phyloP scores from a whole-genome alignment of 2,797 vertebrate genomes.

The Gallinago stenura region DNA sequence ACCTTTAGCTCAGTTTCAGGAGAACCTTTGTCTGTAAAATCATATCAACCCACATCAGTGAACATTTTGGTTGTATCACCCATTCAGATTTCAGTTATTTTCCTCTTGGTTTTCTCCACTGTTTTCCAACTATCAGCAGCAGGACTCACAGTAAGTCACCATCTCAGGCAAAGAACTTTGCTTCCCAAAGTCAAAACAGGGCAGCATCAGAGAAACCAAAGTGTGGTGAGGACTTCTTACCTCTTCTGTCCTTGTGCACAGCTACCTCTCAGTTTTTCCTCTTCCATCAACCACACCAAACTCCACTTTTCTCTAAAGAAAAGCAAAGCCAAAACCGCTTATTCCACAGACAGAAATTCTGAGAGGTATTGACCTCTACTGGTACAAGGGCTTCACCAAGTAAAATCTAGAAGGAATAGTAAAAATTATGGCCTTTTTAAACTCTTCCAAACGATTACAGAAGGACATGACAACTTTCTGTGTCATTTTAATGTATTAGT shows the following conservation, averaged over 20 bases:
- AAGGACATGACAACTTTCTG: not conserved
- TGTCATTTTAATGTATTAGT: not conserved
- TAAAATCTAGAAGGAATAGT: not conserved
- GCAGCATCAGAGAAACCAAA: not conserved
- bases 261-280: not conserved
- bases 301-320: not conserved
- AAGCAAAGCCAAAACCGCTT: not conserved
- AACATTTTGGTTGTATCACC: not conserved
- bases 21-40: not conserved
- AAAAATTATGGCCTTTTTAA: not conserved
- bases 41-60: not conserved
- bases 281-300: not conserved
- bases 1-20: not conserved
- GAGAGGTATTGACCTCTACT: not conserved
- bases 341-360: not conserved
- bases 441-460: not conserved
- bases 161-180: not conserved
- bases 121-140: not conserved
- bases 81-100: not conserved
- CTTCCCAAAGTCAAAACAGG: not conserved
- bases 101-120: not conserved
- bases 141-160: not conserved
- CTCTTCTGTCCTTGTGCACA: not conserved
- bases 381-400: not conserved
- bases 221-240: not conserved